These are phyloP conservation scores for Kryptolebias marmoratus DNA, from an alignment of 2,113 vertebrate genomes.

Conservation along the genomic window DNA sequence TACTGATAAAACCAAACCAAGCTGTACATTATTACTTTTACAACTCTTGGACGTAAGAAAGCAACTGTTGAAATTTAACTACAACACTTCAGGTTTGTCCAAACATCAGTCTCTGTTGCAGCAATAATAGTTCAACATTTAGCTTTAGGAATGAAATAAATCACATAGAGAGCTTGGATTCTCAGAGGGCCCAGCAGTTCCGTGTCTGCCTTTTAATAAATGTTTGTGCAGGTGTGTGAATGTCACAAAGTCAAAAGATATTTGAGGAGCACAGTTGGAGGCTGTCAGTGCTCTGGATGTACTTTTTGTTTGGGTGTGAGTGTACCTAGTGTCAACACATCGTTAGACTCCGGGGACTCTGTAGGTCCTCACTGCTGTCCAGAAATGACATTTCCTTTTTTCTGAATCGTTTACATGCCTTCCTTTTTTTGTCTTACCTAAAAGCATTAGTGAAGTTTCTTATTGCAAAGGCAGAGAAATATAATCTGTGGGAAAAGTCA, in stretches of 20 bases:
- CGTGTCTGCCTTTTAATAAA: slow-evolving; percentile 29
- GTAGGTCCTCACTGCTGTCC: slow-evolving; percentile 29
- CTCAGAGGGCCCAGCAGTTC: slow-evolving; percentile 61
- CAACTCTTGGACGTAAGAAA: background rate
- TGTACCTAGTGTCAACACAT: slow-evolving; percentile 27
- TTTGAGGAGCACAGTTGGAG: slow-evolving; percentile 34
- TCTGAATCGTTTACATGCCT: too few species aligned
- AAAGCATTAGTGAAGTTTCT: too few species aligned
- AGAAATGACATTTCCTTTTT: slow-evolving; percentile 9
- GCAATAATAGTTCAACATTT: background rate
- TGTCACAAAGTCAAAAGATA: slow-evolving; percentile 36
- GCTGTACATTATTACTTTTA: background rate
- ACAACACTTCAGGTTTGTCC: background rate
- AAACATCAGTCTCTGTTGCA: background rate
- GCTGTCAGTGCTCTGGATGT: background rate
- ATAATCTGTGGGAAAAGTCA: background rate
- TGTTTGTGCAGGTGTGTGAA: slow-evolving; percentile 26
- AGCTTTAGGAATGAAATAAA: background rate
- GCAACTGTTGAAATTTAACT: background rate
- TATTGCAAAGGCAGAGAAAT: background rate
- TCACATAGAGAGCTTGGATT: slow-evolving; percentile 48
- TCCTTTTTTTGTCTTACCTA: too few species aligned
- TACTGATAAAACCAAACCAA: background rate
- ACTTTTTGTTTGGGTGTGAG: slow-evolving; percentile 2
- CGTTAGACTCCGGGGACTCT: slow-evolving; percentile 23